Base-by-base conservation (phyloP, 1,140 invertebrate species). In the Charaxes varanes region DNA sequence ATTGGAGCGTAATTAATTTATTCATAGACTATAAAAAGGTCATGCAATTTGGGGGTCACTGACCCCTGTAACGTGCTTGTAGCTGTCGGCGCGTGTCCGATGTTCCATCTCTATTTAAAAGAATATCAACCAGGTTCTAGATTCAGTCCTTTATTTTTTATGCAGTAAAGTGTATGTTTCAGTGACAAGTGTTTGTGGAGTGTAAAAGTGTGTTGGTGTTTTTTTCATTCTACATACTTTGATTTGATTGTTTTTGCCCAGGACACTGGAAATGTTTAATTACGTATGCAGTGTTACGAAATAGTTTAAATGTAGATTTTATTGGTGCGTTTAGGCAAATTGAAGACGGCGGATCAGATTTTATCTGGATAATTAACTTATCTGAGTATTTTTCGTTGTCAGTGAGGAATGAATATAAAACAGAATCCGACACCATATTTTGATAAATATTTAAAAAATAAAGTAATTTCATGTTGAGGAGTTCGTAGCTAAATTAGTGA, bases 241-340 rank as follows among this genome's bases (percentile, higher is more conserved):
- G 32, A 43, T 43, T 43, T 43, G 33, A 43, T 69, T 63, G 65
- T 69, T 65, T 68, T 61, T 54, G 56, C 46, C 45, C 57, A 62
- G 53, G 55, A 55, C 51, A 46, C 31, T 69, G 57, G 53, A 61
- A 66, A 64, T 58, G 52, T 62, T 69, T 63, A 66, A 66, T 66
- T 66, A 58, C 42, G 53, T 53, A 49, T 61, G 41, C 34, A 54
- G 41, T 41, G 48, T 58, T 55, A 58, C 59, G 52, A 58, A 58
- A 62, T 54, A 58, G 47, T 61, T 51, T 43, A 54, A 51, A 51
- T 47, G 42, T 34, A 41, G 56, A 59, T 52, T 52, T 46, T 44
- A 41, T 47, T 49, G 31, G 19, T 48, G 41, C 31, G 43, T 7
- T 45, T 23, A 41, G 36, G 34, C 13, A 19, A 19, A 14, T 24